Base-by-base conservation (phyloP, 2,797 vertebrate species). In the Eptatretus atami region DNA sequence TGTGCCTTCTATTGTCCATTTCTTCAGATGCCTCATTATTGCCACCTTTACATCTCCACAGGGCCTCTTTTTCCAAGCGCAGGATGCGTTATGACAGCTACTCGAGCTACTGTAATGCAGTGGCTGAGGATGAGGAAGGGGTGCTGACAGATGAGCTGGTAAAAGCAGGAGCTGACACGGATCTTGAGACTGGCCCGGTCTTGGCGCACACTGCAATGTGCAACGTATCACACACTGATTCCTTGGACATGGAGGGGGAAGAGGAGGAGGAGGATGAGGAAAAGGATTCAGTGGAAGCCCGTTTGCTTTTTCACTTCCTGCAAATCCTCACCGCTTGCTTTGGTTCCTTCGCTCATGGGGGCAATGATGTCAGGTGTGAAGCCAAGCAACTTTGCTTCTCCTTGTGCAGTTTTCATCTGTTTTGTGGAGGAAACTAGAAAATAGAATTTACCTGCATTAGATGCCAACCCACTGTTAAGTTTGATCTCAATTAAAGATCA, bases 331-430 rank as follows among this genome's bases (percentile, higher is more conserved):
- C 78, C 0, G 79, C 79, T 53, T 81, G 79, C 68, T 81, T 81
- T 12, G 71, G 87, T 70, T 78, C 84, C 70, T 77, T 78, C 24
- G 66, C 86, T 72, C 78, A 83, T 11, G 71, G 80, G 68, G 67
- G 83, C 66, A 96, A 96, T 1, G 87, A 96, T 1, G 88, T 96
- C 73, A 95, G 87, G 86, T 93, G 66, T 63, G 76, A 67, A n/a
- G 13, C 12, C 3, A 15, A 19, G 60, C 54, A 14, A 67, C 9
- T 66, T 14, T 66, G 31, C 31, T 44, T 44, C 31, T 8, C 31
- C 6, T 44, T 44, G 31, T 44, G 31, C 31, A 44, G 31, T 44
- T 44, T 44, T 44, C 31, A 4, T 44, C 31, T 44, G 4, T 8
- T 8, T 44, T 44, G 2, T 44, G 31, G 31, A 44, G 31, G 4